Base-by-base conservation (phyloP, 2,113 vertebrate species). In the Herpailurus yagouaroundi region DNA sequence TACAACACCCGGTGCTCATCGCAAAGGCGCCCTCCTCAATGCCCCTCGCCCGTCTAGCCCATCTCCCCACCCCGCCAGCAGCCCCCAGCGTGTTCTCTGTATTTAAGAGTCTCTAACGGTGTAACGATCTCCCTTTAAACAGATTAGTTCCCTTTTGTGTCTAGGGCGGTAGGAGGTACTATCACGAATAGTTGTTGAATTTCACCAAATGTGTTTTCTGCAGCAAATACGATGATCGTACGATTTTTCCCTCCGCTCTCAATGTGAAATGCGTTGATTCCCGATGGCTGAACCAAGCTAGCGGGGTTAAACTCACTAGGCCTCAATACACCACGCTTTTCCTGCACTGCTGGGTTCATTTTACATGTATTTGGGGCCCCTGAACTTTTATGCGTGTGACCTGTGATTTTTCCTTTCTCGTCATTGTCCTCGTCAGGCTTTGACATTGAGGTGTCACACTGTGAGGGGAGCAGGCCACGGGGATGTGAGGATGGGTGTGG, bases 211-310 rank as follows among this genome's bases (percentile, higher is more conserved):
- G 14, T 73, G 13, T 77, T 48, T 25, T 23, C 87, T 25, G 52
- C 87, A 8, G 29, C 69, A 1, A 4, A 1, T 3, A 2, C 3
- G 13, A 4, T 0, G 38, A 7, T 6, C 31, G 0, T 1, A 1
- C 13, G 38, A 2, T 18, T 15, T 48, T 14, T 16, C 9, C 41
- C 5, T 11, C 13, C 0, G 0, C 1, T 1, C 36, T 77, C 5
- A 4, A 1, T 0, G 5, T 4, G 73, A 5, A n/a, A 25, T 3
- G 7, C 14, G 0, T 6, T 0, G 21, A 16, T 2, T 25, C 29
- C 16, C 12, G 2, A 14, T 5, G 7, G 41, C 64, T 25, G 7
- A 50, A 25, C 29, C 29, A 16, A 16, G 16, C 52, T 10, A 6
- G 52, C 18, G 1, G 31, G 31, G 4, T 16, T 29, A 3, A 63